Evolutionary conservation across 2,888 invertebrate species (phyloP).

Genomic region (Labia minor): DNA sequence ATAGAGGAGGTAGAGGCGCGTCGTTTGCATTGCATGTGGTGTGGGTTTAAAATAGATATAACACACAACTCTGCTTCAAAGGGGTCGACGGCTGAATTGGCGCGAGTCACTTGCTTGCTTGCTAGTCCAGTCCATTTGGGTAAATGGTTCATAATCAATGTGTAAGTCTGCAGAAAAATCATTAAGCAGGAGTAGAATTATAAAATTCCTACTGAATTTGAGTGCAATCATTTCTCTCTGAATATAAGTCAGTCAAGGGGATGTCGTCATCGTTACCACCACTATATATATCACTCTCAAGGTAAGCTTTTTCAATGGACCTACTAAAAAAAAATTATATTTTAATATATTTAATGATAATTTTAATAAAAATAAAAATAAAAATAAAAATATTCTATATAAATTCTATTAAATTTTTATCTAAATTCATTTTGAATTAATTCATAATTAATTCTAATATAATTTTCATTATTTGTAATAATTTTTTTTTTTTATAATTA

Average conservation of each 20-base stretch:
- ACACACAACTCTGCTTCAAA: background rate
- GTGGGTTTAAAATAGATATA: background rate
- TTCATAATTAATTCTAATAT: no score
- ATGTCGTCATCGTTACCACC: background rate
- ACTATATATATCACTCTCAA: background rate
- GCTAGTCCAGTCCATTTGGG: background rate
- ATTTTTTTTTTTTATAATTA: no score
- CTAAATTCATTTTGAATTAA: no score
- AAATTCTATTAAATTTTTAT: no score
- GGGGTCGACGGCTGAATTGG: constrained; percentile 13
- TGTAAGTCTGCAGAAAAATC: background rate
- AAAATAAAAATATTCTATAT: no score
- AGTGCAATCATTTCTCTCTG: no score
- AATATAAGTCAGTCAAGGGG: no score
- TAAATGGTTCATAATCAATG: constrained; percentile 1
- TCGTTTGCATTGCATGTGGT: background rate
- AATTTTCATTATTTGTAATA: no score
- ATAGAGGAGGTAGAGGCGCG: background rate
- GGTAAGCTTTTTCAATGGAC: background rate
- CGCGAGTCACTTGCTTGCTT: constrained; percentile 3
- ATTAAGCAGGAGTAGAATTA: no score
- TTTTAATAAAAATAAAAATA: background rate
- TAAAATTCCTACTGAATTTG: no score
- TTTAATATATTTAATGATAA: background rate
- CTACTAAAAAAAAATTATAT: no score